Evolutionary conservation across 2,113 vertebrate species (phyloP).

Genomic region (Tangachromis dhanisi): DNA sequence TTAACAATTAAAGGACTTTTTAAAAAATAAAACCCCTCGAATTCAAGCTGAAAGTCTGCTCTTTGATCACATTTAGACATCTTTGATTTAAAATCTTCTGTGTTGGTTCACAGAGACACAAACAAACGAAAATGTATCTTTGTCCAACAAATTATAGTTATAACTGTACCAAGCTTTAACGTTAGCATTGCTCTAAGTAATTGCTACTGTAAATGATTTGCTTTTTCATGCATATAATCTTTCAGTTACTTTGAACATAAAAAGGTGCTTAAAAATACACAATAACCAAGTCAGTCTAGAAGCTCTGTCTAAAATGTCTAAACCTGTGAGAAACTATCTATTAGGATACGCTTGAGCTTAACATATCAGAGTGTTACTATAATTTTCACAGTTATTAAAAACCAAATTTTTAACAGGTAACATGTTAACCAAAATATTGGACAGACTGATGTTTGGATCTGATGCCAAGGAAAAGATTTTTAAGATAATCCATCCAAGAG

Average conservation of each 20-base stretch:
- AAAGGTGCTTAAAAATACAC: not conserved
- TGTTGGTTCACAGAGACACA: not conserved
- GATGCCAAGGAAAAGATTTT: not conserved
- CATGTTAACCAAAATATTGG: not conserved
- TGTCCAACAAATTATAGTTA: not conserved
- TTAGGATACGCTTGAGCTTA: not conserved
- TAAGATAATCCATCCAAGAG: not conserved
- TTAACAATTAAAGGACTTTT: not conserved
- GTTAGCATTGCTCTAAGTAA: not conserved
- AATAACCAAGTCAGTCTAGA: not conserved
- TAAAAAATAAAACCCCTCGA: fast-evolving
- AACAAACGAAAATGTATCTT: not conserved
- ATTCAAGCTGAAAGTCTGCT: not conserved
- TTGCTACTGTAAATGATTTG: not conserved
- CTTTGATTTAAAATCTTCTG: not conserved
- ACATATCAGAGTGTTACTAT: not conserved
- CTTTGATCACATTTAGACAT: not conserved
- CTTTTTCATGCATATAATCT: not conserved
- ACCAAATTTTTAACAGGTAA: not conserved
- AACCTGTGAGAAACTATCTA: not conserved
- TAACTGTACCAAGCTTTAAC: not conserved
- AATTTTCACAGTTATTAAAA: not conserved
- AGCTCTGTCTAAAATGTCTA: not conserved
- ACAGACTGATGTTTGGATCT: not conserved
- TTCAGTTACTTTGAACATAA: not conserved